Evolutionary conservation across 2,888 invertebrate species (phyloP).

Genomic region (Limnephilus marmoratus): DNA sequence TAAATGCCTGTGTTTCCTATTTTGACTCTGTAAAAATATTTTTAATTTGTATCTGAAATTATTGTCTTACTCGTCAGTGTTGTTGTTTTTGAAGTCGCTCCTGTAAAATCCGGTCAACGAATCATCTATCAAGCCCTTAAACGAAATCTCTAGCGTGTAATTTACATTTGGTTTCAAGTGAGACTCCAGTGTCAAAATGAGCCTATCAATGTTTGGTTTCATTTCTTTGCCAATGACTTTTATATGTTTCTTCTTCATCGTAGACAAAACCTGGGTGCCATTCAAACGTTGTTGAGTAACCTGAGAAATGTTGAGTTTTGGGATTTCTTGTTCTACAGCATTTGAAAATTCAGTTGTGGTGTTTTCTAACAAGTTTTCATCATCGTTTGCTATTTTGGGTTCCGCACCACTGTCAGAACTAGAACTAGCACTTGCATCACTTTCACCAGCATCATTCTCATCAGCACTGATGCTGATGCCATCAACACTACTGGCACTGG

Average conservation of each 20-base stretch:
- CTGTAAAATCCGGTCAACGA: constrained; percentile 83
- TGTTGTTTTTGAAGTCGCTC: constrained; percentile 81
- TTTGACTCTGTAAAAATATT: background rate
- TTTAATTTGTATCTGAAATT: background rate
- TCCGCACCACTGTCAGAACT: constrained; percentile 21
- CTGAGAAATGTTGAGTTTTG: background rate
- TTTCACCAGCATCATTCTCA: background rate
- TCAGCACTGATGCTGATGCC: background rate
- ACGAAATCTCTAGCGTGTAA: constrained; percentile 78
- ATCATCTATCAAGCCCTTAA: constrained; percentile 78
- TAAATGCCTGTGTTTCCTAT: background rate
- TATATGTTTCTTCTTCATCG: constrained; percentile 45
- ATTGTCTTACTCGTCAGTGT: constrained; percentile 71
- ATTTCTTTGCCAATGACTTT: constrained; percentile 58
- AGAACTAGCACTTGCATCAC: background rate
- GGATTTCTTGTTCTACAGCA: background rate
- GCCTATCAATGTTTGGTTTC: constrained; percentile 69
- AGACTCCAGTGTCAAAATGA: constrained; percentile 71
- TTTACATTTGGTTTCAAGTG: constrained; percentile 74
- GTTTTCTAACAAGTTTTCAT: background rate
- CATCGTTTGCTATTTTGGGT: background rate
- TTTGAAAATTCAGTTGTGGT: background rate
- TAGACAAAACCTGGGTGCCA: constrained; percentile 7
- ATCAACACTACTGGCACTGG: constrained; percentile 20
- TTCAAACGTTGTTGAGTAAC: background rate